Conservation (phyloP, 2,888 invertebrate genomes). For the Xanthostigma xanthostigma region DNA sequence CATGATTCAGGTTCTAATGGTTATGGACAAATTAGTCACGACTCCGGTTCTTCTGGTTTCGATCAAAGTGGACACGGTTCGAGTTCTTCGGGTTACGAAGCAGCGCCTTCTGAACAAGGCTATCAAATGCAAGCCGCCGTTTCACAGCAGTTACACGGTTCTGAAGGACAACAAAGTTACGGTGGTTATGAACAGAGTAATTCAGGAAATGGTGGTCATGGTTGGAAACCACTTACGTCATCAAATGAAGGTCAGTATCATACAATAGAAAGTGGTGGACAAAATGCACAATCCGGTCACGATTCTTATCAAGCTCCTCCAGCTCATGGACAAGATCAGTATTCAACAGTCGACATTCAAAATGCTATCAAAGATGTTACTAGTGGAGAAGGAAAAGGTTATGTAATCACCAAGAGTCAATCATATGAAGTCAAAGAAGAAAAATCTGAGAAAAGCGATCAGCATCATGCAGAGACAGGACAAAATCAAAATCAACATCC, state of each 20-base stretch:
- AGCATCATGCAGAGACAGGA: too few relatives aligned
- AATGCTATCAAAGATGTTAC: too few relatives aligned
- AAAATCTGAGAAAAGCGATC: too few relatives aligned
- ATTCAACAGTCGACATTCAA: too few relatives aligned
- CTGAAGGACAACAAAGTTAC: neutral
- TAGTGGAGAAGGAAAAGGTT: too few relatives aligned
- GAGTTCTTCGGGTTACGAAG: constrained; percentile 6
- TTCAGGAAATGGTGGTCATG: neutral
- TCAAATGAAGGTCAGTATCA: too few relatives aligned
- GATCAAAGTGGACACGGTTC: neutral
- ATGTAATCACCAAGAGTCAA: too few relatives aligned
- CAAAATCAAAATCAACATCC: too few relatives aligned
- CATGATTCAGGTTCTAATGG: neutral
- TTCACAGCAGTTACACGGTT: neutral
- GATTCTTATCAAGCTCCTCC: too few relatives aligned
- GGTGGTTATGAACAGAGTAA: neutral
- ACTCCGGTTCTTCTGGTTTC: neutral
- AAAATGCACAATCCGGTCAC: neutral
- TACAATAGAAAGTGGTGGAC: constrained; percentile 2
- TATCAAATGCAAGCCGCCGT: neutral
- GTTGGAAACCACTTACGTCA: neutral
- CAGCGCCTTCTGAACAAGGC: constrained; percentile 9
- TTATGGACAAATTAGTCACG: neutral
- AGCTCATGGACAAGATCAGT: too few relatives aligned
- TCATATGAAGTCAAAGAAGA: too few relatives aligned